phyloP scores from a whole-genome alignment of 2,888 invertebrate species.

The Margaritifera margaritifera region DNA sequence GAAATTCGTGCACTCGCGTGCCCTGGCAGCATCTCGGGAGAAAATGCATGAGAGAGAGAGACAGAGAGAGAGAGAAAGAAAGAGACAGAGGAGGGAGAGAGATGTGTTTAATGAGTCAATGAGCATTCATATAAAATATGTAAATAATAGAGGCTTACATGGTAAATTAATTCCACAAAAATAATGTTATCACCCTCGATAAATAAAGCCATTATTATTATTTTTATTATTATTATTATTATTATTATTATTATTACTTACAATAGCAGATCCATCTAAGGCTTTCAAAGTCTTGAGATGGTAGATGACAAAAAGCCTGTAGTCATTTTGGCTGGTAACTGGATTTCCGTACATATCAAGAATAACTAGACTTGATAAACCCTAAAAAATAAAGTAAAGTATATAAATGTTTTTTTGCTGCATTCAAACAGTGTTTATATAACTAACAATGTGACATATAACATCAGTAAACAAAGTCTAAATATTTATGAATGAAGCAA shows the following conservation, averaged over 20 bases:
- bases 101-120: too few species aligned
- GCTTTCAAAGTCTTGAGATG: conserved; percentile 71
- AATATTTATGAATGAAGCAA: too few species aligned
- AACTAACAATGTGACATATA: too few species aligned
- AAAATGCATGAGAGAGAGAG: too few species aligned
- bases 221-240: not conserved
- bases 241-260: conserved; percentile 46
- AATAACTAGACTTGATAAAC: conserved; percentile 66
- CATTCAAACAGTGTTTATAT: too few species aligned
- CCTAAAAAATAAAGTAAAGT: conserved; percentile 39
- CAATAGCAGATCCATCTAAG: conserved; percentile 71
- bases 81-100: too few species aligned
- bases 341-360: conserved; percentile 72
- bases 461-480: too few species aligned
- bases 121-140: too few species aligned
- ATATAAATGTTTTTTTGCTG: not conserved
- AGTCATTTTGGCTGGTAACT: conserved; percentile 64
- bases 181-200: not conserved
- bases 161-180: not conserved
- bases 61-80: too few species aligned
- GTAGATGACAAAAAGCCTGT: conserved; percentile 72
- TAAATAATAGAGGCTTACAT: too few species aligned
- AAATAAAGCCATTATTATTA: not conserved
- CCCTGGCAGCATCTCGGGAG: too few species aligned
- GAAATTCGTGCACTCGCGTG: too few species aligned